Evolutionary conservation across 2,888 invertebrate genomes (phyloP), one percentile per base, ranked within the genome.

Genomic region (Yponomeuta plumbellus): DNA sequence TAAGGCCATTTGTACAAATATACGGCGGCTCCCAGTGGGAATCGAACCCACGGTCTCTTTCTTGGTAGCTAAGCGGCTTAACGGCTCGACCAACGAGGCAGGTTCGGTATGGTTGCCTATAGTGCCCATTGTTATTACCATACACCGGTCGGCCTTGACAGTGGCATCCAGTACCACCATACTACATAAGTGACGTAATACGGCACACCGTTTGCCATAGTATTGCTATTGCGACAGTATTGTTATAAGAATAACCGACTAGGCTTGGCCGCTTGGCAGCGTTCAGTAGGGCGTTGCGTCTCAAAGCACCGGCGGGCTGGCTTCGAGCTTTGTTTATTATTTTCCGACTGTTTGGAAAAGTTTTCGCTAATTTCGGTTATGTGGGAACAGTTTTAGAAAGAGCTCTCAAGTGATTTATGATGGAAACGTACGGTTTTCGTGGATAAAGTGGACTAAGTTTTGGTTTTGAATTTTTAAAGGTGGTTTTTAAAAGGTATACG

Each of bases 261-360:
- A 21, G 23, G n/a, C 13, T 34, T 34, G 26, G 22, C 34, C 11
- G 80, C 76, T 86, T 86, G 86, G 85, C 85, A 85, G 80, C 81
- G 72, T 73, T 72, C 80, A 80, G 79, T 81, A 74, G 81, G 79
- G 77, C 83, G 79, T 22, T 8, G 61, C 1, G 61, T 23, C 23
- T 61, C 61, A n/a, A 5, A 34, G 17, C 6, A 34, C 34, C 23
- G n/a, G 59, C 59, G 23, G 13, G 22, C 21, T 21, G 59, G 11
- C 23, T 1, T 59, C 1, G 13, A 59, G 17, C 44, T 13, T 52
- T 52, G 44, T 52, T 52, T 52, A 52, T 52, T 52, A 52, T 52
- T 52, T 17, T 52, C 17, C 44, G 34, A 34, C 8, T 34, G 17
- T 52, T 52, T 52, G 44, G 44, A 52, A 52, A 52, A 52, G 44